Evolutionary conservation across 2,888 invertebrate genomes (phyloP), one percentile per base, ranked within the genome.

Genomic region (Prostheceraeus crozeri): DNA sequence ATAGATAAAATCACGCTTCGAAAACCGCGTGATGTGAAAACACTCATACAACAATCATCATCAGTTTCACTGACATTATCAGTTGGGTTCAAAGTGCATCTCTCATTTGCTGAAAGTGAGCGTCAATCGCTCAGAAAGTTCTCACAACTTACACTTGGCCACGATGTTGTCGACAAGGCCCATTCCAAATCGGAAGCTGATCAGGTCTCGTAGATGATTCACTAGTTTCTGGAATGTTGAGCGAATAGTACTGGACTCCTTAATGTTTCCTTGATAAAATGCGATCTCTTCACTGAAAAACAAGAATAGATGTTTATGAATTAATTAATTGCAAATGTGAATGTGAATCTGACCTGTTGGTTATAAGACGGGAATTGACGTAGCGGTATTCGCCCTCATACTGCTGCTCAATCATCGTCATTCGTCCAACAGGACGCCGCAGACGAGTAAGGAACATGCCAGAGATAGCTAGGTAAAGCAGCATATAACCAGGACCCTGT

Each of bases 381-480:
- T 89, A 94, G 72, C 96, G 83, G 78, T 89, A 94, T 80, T 98
- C 94, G 57, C 96, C 98, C 79, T 98, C 98, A n/a, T 94, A 78
- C 74, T 88, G 87, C 76, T 96, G 96, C 75, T 98, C 96, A 63
- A 83, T 83, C 0, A 91, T 88, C 0, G 96, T 96, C 79, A 96
- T 81, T 51, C 83, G 80, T 1, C 87, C 89, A 63, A 89, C 86
- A 0, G 94, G 94, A 68, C 84, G 83, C 65, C 94, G 82, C 58
- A 93, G 78, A 69, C 73, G 84, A 0, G 94, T 93, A 58, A 96
- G 78, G 63, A 90, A 77, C 1, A 85, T 78, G 57, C 96, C 96
- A 53, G 93, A 89, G 21, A 89, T 73, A 1, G 90, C 76, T 62
- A 98, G 77, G 75, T 98, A 96, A 0, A 82, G 80, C 76, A 96